Conservation (phyloP, 1,140 invertebrate genomes). For the Platyura marginata region DNA sequence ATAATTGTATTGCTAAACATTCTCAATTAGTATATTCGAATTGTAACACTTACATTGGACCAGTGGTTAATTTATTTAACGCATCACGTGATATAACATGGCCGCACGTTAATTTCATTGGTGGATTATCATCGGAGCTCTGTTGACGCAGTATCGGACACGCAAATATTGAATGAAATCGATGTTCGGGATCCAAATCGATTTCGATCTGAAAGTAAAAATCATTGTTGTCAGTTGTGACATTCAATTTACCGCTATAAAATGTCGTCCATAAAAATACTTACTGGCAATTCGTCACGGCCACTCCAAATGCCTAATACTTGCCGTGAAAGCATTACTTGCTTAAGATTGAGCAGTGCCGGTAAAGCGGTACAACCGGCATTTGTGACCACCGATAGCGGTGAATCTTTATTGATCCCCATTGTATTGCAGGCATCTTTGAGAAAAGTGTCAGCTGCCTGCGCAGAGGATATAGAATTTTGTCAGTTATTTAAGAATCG, state of each 20-base stretch:
- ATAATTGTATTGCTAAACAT: neutral
- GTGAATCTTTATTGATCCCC: conserved; percentile 66
- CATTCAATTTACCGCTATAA: neutral
- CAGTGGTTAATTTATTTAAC: conserved; percentile 80
- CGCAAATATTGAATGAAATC: conserved; percentile 95
- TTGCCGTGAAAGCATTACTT: conserved; percentile 84
- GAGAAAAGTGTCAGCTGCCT: conserved; percentile 80
- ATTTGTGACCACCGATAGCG: conserved; percentile 52
- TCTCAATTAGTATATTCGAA: neutral
- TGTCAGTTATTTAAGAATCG: too few relatives aligned
- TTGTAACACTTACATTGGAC: conserved; percentile 57
- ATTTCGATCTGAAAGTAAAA: conserved; percentile 71
- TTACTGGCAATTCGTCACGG: conserved; percentile 89
- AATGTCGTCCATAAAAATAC: conserved; percentile 12
- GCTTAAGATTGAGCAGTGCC: conserved; percentile 82
- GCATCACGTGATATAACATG: conserved; percentile 97
- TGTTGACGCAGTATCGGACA: conserved; percentile 96
- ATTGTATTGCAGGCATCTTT: conserved; percentile 82
- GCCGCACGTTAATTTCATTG: conserved; percentile 90
- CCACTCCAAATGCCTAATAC: conserved; percentile 87
- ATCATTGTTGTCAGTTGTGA: neutral
- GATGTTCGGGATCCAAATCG: conserved; percentile 44
- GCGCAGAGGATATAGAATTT: too few relatives aligned
- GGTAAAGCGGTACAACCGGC: conserved; percentile 87
- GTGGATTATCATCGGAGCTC: conserved; percentile 90